Conservation (phyloP, 1,140 invertebrate species). For the Cydia fagiglandana region DNA sequence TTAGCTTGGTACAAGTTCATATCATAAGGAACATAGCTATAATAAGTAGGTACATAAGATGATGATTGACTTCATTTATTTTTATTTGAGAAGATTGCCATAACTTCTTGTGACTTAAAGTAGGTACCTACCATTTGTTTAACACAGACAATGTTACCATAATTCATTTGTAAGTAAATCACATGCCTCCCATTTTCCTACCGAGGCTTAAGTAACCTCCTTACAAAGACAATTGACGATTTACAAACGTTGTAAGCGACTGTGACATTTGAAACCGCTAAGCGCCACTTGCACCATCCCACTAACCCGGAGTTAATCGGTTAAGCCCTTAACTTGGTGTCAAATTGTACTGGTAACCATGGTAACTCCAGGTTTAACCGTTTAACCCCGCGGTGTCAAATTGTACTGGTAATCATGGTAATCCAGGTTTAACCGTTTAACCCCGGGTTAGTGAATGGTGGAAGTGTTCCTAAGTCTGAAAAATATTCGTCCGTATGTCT, state of each 20-base stretch:
- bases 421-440: no score
- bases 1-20: no score
- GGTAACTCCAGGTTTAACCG: no score
- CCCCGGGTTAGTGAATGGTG: no score
- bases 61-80: background rate
- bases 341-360: no score
- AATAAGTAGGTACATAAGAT: no score
- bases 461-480: background rate
- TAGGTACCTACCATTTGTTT: background rate
- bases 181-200: background rate
- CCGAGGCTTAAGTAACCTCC: background rate
- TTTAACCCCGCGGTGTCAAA: no score
- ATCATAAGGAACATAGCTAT: no score
- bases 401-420: no score
- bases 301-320: no score
- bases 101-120: background rate
- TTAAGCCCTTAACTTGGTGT: no score
- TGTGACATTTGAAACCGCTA: background rate
- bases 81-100: background rate
- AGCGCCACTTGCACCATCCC: no score
- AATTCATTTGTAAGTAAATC: slow-evolving; percentile 4
- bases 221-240: background rate
- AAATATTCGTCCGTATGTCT: background rate
- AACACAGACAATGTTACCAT: background rate
- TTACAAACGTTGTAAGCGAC: background rate